These are phyloP conservation scores for Nomia melanderi DNA, from an alignment of 1,140 invertebrate genomes.

Conservation along the genomic window DNA sequence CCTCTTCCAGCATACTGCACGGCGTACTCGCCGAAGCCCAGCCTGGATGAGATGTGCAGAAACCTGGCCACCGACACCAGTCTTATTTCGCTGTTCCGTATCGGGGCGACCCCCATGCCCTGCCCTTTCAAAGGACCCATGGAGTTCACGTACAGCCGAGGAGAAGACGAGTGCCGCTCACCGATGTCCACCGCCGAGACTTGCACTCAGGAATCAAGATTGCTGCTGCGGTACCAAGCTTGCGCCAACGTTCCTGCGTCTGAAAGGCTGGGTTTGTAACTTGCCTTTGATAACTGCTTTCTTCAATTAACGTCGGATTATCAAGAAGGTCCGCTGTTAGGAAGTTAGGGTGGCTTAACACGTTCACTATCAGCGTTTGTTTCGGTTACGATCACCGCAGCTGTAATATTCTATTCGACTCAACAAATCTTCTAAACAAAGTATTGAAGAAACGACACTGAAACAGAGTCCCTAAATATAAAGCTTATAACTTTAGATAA, in stretches of 20 bases:
- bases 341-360: too few relatives aligned
- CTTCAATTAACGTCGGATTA: too few relatives aligned
- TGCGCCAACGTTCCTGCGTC: slow-evolving; percentile 90
- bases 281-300: not conserved
- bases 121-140: slow-evolving; percentile 82
- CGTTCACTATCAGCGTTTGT: too few relatives aligned
- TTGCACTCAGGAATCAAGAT: slow-evolving; percentile 90
- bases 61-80: slow-evolving; percentile 82
- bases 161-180: slow-evolving; percentile 86
- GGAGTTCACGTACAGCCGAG: slow-evolving; percentile 85
- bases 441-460: too few relatives aligned
- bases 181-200: slow-evolving; percentile 90
- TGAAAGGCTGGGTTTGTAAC: slow-evolving; percentile 84
- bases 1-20: slow-evolving; percentile 77
- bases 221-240: slow-evolving; percentile 91
- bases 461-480: too few relatives aligned
- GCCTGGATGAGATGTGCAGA: slow-evolving; percentile 75
- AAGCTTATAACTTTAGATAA: too few relatives aligned
- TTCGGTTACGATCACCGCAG: too few relatives aligned
- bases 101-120: slow-evolving; percentile 80
- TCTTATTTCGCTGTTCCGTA: slow-evolving; percentile 83
- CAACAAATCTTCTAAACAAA: too few relatives aligned
- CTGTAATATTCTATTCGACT: too few relatives aligned
- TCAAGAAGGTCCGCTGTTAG: too few relatives aligned
- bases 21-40: slow-evolving; percentile 63